Conservation (phyloP, 2,797 vertebrate genomes). For the Hypotaenidia okinawae region DNA sequence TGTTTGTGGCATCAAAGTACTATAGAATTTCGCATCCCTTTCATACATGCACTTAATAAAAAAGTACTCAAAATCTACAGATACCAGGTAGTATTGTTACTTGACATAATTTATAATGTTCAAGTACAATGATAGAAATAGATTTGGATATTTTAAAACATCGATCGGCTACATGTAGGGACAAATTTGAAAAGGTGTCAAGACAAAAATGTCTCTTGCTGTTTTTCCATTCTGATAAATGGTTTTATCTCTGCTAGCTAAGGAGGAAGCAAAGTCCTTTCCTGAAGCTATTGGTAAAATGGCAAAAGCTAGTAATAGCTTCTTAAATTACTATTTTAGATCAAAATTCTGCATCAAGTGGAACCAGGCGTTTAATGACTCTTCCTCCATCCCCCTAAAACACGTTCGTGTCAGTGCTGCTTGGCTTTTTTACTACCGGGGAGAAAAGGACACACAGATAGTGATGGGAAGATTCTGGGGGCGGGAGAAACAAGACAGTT, state of each 20-base stretch:
- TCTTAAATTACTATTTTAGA: not conserved
- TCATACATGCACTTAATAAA: not conserved
- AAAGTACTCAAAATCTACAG: not conserved
- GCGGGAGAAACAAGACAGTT: fast-evolving
- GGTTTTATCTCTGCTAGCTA: not conserved
- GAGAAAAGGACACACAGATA: not conserved
- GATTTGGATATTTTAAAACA: not conserved
- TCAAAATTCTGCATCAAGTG: not conserved
- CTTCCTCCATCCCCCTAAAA: too few relatives aligned
- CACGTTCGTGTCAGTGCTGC: fast-evolving
- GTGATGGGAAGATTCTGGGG: not conserved
- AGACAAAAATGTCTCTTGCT: fast-evolving
- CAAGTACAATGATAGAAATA: not conserved
- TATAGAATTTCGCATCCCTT: not conserved
- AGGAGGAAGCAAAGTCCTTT: not conserved
- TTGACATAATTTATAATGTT: not conserved
- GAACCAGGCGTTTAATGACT: fast-evolving
- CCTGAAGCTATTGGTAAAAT: not conserved
- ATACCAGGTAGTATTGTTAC: not conserved
- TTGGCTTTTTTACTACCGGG: not conserved
- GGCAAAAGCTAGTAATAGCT: not conserved
- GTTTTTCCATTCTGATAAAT: not conserved
- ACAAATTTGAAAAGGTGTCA: not conserved
- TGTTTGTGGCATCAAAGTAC: not conserved
- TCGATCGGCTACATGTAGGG: fast-evolving